These are phyloP conservation scores for Lepetodrilus schrolli DNA, from an alignment of 2,888 invertebrate genomes.

Conservation along the genomic window DNA sequence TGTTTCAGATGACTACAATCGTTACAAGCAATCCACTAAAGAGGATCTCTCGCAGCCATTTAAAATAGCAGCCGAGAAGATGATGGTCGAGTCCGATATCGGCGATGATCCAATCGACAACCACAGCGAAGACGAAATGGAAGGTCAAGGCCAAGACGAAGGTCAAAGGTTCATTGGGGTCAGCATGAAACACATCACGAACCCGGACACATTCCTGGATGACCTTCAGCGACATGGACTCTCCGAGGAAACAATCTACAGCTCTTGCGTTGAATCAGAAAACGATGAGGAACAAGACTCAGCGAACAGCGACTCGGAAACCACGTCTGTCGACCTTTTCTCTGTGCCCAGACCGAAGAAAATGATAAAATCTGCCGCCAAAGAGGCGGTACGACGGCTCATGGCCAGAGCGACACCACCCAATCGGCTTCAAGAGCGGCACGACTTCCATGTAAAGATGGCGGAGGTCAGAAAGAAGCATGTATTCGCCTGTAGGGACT, in stretches of 20 bases:
- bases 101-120: background rate
- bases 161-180: background rate
- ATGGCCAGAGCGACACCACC: background rate
- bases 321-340: background rate
- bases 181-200: conserved; percentile 9
- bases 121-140: background rate
- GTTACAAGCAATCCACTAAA: background rate
- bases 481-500: background rate
- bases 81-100: background rate
- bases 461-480: background rate
- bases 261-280: background rate
- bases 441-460: background rate
- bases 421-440: background rate
- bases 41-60: background rate
- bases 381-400: background rate
- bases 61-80: background rate
- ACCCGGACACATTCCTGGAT: background rate
- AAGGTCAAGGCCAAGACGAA: background rate
- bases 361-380: background rate
- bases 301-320: background rate
- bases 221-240: background rate
- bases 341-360: background rate
- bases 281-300: background rate
- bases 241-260: background rate
- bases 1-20: background rate